Evolutionary conservation across 2,113 vertebrate genomes (phyloP).

Genomic region (Eulemur rufifrons): DNA sequence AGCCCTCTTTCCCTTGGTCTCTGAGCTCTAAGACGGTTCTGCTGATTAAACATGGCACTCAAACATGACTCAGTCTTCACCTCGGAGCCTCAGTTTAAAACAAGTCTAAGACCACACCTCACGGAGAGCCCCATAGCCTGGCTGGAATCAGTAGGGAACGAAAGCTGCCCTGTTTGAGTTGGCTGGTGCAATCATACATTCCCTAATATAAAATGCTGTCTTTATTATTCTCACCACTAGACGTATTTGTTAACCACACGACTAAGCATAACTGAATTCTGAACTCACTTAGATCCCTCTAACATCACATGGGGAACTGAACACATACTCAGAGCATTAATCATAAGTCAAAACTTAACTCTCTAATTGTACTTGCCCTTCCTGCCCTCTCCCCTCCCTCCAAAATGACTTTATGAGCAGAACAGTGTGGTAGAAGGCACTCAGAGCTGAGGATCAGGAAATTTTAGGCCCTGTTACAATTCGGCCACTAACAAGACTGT

Average conservation of each 20-base stretch:
- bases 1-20: not conserved
- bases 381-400: not conserved
- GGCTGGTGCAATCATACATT: not conserved
- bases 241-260: not conserved
- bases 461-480: not conserved
- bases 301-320: not conserved
- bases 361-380: not conserved
- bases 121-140: not conserved
- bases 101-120: not conserved
- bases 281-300: not conserved
- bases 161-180: not conserved
- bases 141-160: not conserved
- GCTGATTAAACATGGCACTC: not conserved
- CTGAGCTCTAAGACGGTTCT: not conserved
- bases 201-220: not conserved
- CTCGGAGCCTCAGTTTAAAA: not conserved
- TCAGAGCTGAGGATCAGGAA: not conserved
- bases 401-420: not conserved
- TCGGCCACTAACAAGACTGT: not conserved
- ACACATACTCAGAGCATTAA: not conserved
- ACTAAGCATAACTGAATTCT: conserved; percentile 4
- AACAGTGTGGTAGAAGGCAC: not conserved
- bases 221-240: not conserved
- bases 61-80: not conserved
- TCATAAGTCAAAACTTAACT: not conserved